A percentile compares a stretch with the other conserved stretches of the same genome.
These are phyloP conservation scores for Drosophila leontia DNA, from an alignment of 1,140 invertebrate species.

Conservation along the genomic window DNA sequence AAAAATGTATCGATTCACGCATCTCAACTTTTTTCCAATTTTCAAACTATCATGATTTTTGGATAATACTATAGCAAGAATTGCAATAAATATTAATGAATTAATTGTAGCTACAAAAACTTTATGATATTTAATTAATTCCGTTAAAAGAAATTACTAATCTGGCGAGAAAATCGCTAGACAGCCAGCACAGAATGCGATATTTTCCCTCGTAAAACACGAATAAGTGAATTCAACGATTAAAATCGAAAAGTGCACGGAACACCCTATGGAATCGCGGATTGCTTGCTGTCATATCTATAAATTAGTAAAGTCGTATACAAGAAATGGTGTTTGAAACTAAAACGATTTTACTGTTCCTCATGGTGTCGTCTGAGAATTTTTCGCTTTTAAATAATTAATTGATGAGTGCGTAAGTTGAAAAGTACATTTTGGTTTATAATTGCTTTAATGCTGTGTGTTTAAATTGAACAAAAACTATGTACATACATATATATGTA, in stretches of 20 bases:
- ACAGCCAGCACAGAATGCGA: conserved; percentile 10
- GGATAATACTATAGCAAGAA: too few relatives aligned
- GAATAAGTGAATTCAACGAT: conserved; percentile 22
- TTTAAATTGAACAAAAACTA: conserved; percentile 18
- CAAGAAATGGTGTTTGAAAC: conserved; percentile 48
- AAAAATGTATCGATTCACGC: too few relatives aligned
- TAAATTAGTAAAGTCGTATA: conserved; percentile 49
- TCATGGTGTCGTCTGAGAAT: conserved; percentile 42
- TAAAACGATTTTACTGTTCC: conserved; percentile 43
- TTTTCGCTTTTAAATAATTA: conserved; percentile 36
- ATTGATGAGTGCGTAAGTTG: conserved; percentile 41
- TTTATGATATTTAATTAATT: not conserved
- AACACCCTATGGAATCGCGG: conserved; percentile 31
- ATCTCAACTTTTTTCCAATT: too few relatives aligned
- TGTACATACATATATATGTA: conserved; percentile 36
- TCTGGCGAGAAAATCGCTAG: not conserved
- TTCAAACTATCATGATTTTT: too few relatives aligned
- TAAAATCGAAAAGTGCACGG: conserved; percentile 9
- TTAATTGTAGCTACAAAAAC: not conserved
- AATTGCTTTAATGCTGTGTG: not conserved
- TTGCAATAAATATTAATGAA: too few relatives aligned
- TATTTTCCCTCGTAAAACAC: conserved; percentile 11
- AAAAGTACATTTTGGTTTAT: not conserved
- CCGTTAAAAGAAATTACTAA: not conserved
- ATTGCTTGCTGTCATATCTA: conserved; percentile 51